Base-by-base conservation (phyloP, 1,140 invertebrate genomes). In the Tetramorium parvispinum region DNA sequence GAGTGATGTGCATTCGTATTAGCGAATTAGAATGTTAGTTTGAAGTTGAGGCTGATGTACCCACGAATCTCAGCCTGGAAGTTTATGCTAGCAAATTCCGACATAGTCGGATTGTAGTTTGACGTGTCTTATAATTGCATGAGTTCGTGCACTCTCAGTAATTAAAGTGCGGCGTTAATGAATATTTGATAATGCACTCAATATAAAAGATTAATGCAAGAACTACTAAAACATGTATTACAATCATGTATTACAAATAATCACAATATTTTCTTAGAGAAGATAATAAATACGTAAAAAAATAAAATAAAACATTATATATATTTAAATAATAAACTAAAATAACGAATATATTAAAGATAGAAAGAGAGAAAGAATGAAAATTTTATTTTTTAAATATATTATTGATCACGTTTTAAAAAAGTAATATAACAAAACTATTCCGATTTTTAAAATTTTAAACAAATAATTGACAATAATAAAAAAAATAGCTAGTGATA, bases 11-110 rank as follows among this genome's bases (percentile, higher is more conserved):
- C 46, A 66, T 77, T 77, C 73, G 73, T 76, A 85, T 85, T 85
- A 85, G 73, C 59, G 83, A 85, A 85, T 85, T 85, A 85, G 83
- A 77, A 85, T 78, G 83, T 85, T 85, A 77, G 83, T 77, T 85
- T 77, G 71, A 77, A 85, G 51, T 73, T 57, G 32, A 63, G 59
- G 10, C 57, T 73, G 82, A 79, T 79, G 61, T 79, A 79, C 77
- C 63, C 46, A 32, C 77, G 77, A 79, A 79, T 66, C 61, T 79
- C 77, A 66, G 27, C 16, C n/a, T n/a, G 61, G 16, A 79, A 79
- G 61, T 79, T 79, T 51, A 79, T 68, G 46, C 61, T 49, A n/a
- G 61, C 77, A 40, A 79, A 79, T 79, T 66, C 46, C 77, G 61
- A 63, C 75, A 10, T 79, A 79, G 77, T 79, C 77, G 77, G 46